Conservation (phyloP, 2,797 vertebrate genomes). For the Parauchenoglanis ngamensis region DNA sequence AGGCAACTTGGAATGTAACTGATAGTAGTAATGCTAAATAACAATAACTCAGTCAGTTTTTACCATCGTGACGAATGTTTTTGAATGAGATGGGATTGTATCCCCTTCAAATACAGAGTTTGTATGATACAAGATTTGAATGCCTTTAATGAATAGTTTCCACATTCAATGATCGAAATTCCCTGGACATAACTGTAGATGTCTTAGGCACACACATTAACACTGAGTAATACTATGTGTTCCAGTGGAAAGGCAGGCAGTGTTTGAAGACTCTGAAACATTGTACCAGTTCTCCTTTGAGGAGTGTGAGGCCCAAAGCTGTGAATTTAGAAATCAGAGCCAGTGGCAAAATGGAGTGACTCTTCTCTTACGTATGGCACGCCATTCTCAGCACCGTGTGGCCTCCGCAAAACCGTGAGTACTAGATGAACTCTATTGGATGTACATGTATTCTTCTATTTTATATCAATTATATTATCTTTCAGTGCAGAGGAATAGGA, state of each 20-base stretch:
- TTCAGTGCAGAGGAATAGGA: background rate
- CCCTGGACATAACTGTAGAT: background rate
- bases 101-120: background rate
- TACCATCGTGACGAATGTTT: background rate
- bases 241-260: slow-evolving; percentile 79
- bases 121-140: background rate
- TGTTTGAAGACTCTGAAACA: slow-evolving; percentile 78
- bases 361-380: slow-evolving; percentile 75
- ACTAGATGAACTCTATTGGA: background rate
- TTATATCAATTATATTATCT: background rate
- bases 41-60: background rate
- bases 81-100: background rate
- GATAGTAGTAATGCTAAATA: background rate
- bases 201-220: background rate
- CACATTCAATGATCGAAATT: background rate
- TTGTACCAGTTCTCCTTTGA: slow-evolving; percentile 87
- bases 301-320: slow-evolving; percentile 80
- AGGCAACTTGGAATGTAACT: background rate
- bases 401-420: slow-evolving; percentile 77
- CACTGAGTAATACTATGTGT: slow-evolving; percentile 24
- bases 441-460: background rate
- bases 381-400: slow-evolving; percentile 64
- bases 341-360: slow-evolving; percentile 81
- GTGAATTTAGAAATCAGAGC: slow-evolving; percentile 80
- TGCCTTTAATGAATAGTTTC: background rate